Evolutionary conservation across 2,113 vertebrate genomes (phyloP), one percentile per base, ranked within the genome.

Genomic region (Ia io): DNA sequence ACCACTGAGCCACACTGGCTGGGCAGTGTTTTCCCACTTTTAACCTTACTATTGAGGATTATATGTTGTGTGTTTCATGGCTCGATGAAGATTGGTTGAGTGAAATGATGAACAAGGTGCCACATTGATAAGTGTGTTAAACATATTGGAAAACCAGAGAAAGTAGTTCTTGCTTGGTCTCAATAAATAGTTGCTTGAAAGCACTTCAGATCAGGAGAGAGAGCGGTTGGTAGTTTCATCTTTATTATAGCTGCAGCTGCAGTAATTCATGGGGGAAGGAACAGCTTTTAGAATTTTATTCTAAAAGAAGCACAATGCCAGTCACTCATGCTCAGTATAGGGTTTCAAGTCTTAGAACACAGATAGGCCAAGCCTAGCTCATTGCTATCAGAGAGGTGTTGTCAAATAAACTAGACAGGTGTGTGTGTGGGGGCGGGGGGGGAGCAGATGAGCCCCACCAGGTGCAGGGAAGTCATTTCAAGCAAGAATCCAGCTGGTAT

Each of bases 381-480:
- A 0, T 14, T 71, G 53, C n/a, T 47, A 3, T 12, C 0, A 9
- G n/a, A 3, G 28, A 20, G 25, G 59, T 20, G 9, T 61, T 23
- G 37, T 30, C 40, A 76, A 11, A 35, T 28, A 51, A 63, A 47
- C 49, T 7, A 14, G 30, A 10, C 49, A 47, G 78, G 49, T 12
- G 11, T 73, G 47, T 7, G 30, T 78, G 35, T 1, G 8, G 0
- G 6, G 28, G 13, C 3, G 25, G 4, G 4, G 0, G 11, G 25
- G 30, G 6, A 3, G 17, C n/a, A 28, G 23, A 14, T 8, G 40
- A 11, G 10, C 13, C 17, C 3, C 22, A 8, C 20, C 22, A 49
- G 30, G 70, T 37, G 16, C 76, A n/a, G 13, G 32, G 12, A 67
- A 77, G 67, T 53, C 47, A 22, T 32, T 16, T 1, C 6, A 84